These are phyloP conservation scores for Morinoia aosen DNA, from an alignment of 2,888 invertebrate species.

Conservation along the genomic window DNA sequence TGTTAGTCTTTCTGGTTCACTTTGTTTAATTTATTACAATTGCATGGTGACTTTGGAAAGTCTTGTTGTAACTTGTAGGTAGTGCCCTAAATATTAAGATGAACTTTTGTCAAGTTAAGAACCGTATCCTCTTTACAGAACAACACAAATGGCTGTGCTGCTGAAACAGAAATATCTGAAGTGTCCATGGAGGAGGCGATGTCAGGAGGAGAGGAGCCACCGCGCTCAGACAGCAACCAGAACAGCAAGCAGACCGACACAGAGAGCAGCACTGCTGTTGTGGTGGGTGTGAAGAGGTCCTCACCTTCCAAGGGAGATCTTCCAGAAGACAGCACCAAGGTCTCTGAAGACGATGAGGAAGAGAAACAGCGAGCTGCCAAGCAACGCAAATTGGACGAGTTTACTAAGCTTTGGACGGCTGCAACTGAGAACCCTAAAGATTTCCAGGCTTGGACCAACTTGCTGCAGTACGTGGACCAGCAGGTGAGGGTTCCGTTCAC, in stretches of 20 bases:
- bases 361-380: conserved; percentile 56
- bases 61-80: too few relatives aligned
- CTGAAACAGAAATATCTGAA: not conserved
- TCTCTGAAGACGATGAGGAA: not conserved
- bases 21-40: too few relatives aligned
- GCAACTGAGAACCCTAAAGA: conserved; percentile 95
- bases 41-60: too few relatives aligned
- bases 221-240: not conserved
- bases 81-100: too few relatives aligned
- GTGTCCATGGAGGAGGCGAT: not conserved
- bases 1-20: too few relatives aligned
- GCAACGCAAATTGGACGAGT: conserved; percentile 68
- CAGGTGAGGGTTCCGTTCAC: conserved; percentile 54
- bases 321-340: not conserved
- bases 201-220: not conserved
- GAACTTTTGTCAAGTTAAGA: too few relatives aligned
- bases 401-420: conserved; percentile 97
- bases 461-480: conserved; percentile 92
- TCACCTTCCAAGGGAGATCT: not conserved
- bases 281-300: conserved; percentile 47
- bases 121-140: not conserved
- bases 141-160: not conserved
- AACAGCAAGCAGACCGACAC: not conserved
- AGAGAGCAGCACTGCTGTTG: not conserved
- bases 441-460: conserved; percentile 95